Evolutionary conservation across 2,113 vertebrate species (phyloP).

Genomic region (Tympanuchus pallidicinctus): DNA sequence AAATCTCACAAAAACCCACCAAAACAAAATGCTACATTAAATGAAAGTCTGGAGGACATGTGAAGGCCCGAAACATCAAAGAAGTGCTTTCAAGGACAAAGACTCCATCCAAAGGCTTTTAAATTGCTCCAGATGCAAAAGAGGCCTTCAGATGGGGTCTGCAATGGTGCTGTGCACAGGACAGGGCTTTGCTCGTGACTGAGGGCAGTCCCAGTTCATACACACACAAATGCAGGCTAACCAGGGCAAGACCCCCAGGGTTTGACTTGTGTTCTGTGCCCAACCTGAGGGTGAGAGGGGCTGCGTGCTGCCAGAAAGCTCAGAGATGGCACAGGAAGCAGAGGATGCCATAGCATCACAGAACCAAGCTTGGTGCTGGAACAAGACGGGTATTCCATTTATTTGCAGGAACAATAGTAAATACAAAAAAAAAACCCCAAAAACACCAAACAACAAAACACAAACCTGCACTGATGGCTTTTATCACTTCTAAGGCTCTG

Average conservation of each 20-base stretch:
- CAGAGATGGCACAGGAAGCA: not conserved
- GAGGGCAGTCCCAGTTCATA: not conserved
- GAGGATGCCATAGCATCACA: not conserved
- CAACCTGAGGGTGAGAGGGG: not conserved
- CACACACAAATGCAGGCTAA: not conserved
- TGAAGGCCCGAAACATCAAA: slow-evolving; percentile 57
- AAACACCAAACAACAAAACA: too few species aligned
- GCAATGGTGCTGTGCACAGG: not conserved
- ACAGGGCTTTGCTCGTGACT: not conserved
- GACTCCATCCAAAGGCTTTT: not conserved
- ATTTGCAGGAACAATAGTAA: not conserved
- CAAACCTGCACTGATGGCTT: not conserved
- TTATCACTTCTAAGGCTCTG: not conserved
- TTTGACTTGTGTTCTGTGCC: not conserved
- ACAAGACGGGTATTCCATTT: not conserved
- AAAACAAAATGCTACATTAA: not conserved
- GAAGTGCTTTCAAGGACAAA: not conserved
- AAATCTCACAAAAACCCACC: not conserved
- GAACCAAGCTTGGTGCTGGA: not conserved
- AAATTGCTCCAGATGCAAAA: not conserved
- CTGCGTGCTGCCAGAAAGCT: not conserved
- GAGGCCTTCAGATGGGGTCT: not conserved
- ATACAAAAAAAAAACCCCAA: not conserved
- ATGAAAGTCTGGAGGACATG: slow-evolving; percentile 16
- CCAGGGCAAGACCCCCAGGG: not conserved